Conservation (phyloP, 1,140 invertebrate species). For the Drosophila kikkawai region DNA sequence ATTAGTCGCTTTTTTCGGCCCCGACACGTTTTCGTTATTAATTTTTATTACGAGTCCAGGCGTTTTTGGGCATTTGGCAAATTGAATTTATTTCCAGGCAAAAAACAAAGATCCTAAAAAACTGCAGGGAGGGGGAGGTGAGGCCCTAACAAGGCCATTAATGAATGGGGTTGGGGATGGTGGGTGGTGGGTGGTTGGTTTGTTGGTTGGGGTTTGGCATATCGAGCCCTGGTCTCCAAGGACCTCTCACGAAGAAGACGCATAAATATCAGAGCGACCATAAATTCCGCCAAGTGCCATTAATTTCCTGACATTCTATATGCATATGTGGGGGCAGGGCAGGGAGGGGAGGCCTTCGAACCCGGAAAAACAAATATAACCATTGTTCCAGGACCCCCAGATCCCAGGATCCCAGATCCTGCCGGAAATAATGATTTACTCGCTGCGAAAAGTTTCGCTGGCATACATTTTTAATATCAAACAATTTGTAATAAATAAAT, state of each 20-base stretch:
- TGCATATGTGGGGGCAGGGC: conserved; percentile 32
- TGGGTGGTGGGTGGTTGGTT: neutral
- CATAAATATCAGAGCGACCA: conserved; percentile 65
- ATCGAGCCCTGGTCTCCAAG: conserved; percentile 35
- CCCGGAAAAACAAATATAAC: conserved; percentile 12
- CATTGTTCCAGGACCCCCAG: conserved; percentile 22
- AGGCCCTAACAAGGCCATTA: conserved; percentile 45
- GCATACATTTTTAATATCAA: conserved; percentile 79
- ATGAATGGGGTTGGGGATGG: conserved; percentile 4
- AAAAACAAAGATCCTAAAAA: conserved; percentile 39
- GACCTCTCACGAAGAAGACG: conserved; percentile 34
- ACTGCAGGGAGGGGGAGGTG: neutral
- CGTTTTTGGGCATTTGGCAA: conserved; percentile 58
- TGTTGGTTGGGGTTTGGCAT: neutral
- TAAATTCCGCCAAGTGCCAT: conserved; percentile 76
- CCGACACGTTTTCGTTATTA: conserved; percentile 82
- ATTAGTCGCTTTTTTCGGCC: conserved; percentile 59
- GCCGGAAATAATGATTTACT: conserved; percentile 67
- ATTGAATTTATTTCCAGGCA: conserved; percentile 63
- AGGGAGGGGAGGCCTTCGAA: too few relatives aligned
- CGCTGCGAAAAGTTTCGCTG: conserved; percentile 30
- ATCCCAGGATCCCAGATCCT: neutral
- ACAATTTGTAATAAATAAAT: conserved; percentile 82
- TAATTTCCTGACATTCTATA: conserved; percentile 78
- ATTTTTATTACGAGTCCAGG: conserved; percentile 77